Evolutionary conservation across 2,888 invertebrate species (phyloP), one percentile per base, ranked within the genome.

Genomic region (Perithous albicinctus): DNA sequence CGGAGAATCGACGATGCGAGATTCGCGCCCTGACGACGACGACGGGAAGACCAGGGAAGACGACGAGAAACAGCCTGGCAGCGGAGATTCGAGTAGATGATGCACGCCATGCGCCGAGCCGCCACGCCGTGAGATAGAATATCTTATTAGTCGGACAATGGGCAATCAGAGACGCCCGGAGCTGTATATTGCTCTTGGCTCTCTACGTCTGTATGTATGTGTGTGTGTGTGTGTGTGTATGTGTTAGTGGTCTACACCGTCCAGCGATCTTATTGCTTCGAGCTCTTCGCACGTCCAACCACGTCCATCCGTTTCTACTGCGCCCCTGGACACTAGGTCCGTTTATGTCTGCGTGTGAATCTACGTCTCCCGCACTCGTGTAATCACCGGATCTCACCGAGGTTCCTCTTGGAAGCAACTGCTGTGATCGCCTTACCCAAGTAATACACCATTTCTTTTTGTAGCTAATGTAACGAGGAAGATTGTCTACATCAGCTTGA

Each of bases 81-180:
- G 46, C 54, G 46, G 63, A 70, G 70, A 75, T 76, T 66, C 56
- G 64, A 70, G 75, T 63, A 56, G 81, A 73, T 78, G 81, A 78
- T 77, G 77, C 73, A 54, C 61, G 61, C 73, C 73, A 43, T 76
- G 73, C 80, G 35, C 51, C 74, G 70, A 77, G 76, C 54, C 69
- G 64, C 75, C 80, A 66, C 75, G 69, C 70, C 56, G 70, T 76
- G 80, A 80, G 88, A 89, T 88, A 90, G 90, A 91, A 91, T 91
- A 91, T 90, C 91, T 91, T 91, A 91, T 91, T 91, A 91, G 89
- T 88, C 88, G 91, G 90, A 91, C 91, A 91, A 91, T 91, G 90
- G 91, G 90, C 91, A 91, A 91, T 91, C 91, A 91, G 90, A 90
- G 88, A 89, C 88, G 89, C 88, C 70, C 38, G 43, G 59, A 75